These are phyloP conservation scores for Pheosia tremula DNA, from an alignment of 2,888 invertebrate species.

Conservation along the genomic window DNA sequence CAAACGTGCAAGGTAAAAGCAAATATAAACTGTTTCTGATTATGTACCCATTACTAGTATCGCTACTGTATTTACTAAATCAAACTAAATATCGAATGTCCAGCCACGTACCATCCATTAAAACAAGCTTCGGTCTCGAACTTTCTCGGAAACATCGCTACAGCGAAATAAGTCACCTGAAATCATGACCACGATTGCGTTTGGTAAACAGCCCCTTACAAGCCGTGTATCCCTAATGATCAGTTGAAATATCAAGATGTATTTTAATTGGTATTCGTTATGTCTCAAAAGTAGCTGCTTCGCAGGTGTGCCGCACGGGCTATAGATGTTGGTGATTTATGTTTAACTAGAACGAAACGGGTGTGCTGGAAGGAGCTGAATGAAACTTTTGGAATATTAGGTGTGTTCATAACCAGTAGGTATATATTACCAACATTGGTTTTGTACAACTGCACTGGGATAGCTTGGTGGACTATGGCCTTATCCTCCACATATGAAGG, in stretches of 20 bases:
- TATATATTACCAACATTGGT: background rate
- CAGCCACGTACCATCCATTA: conserved; percentile 19
- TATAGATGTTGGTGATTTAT: conserved; percentile 75
- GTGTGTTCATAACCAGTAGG: no score
- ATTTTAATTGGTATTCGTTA: conserved; percentile 79
- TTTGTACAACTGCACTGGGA: no score
- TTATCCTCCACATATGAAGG: no score
- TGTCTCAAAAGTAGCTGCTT: conserved; percentile 56
- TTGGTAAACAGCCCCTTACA: conserved; percentile 65
- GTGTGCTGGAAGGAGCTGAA: conserved; percentile 10
- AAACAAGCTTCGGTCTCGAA: conserved; percentile 33
- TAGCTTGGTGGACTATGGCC: no score
- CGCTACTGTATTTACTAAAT: background rate
- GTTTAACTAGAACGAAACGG: conserved; percentile 12
- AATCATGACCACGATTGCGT: conserved; percentile 55
- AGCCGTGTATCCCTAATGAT: conserved; percentile 71
- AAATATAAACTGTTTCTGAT: background rate
- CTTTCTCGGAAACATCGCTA: conserved; percentile 39
- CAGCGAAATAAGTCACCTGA: conserved; percentile 51
- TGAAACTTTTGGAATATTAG: background rate
- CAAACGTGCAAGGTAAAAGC: conserved; percentile 2
- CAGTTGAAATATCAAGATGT: conserved; percentile 75
- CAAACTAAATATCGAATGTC: conserved; percentile 1
- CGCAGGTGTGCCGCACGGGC: conserved; percentile 71
- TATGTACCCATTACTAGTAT: background rate